Conservation (phyloP, 2,797 vertebrate genomes). For the Cirrhinus mrigala region DNA sequence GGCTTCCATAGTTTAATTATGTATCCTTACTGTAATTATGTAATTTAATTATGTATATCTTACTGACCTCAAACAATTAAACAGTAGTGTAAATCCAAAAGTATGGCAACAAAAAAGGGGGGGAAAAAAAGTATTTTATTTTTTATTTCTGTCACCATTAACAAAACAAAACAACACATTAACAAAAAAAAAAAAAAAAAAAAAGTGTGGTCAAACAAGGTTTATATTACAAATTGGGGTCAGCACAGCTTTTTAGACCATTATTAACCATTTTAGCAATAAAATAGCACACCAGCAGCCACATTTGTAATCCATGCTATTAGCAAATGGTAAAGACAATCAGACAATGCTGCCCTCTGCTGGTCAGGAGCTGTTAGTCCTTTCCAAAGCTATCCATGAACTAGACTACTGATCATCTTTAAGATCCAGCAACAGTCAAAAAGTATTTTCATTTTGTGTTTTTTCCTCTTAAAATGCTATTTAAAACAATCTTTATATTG, state of each 20-base stretch:
- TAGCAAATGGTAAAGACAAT: slow-evolving; percentile 50
- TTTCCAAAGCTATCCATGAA: slow-evolving; percentile 17
- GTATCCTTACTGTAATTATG: background rate
- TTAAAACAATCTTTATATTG: slow-evolving; percentile 11
- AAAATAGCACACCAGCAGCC: slow-evolving; percentile 15
- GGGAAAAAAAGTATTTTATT: background rate
- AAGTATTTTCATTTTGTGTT: slow-evolving; percentile 1
- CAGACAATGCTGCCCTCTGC: slow-evolving; percentile 50
- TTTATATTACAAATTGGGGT: background rate
- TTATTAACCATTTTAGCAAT: slow-evolving; percentile 40
- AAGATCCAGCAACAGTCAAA: slow-evolving; percentile 17
- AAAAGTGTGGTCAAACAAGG: background rate
- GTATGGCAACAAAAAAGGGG: background rate
- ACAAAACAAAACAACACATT: background rate
- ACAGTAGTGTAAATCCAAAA: background rate
- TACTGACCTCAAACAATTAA: background rate
- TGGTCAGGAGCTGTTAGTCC: slow-evolving; percentile 49
- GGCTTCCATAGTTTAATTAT: background rate
- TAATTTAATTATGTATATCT: no score
- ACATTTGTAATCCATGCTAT: background rate
- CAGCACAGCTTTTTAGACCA: background rate
- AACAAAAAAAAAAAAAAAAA: background rate
- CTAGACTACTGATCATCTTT: background rate
- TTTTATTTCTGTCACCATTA: background rate
- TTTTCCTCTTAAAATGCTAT: background rate